Evolutionary conservation across 2,888 invertebrate genomes (phyloP), one percentile per base, ranked within the genome.

Genomic region (Chrysopilus asiliformis): DNA sequence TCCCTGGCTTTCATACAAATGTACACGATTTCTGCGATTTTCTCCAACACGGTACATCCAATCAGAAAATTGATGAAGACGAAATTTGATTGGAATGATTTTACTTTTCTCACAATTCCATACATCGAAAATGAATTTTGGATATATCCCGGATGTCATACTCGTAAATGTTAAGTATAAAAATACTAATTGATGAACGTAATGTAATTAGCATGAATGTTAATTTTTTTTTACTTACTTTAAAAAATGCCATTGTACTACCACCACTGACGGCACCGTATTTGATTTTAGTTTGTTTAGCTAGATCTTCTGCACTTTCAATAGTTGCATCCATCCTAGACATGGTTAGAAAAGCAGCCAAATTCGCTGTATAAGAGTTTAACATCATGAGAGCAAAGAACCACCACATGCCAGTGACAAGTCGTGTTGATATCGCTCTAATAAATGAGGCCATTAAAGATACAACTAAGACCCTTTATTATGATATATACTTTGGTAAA

Each of bases 301-400:
- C 84, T 33, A 97, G 71, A 64, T 93, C 93, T 53, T 91, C 87
- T 0, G 85, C 85, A 52, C 77, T 81, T 53, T 84, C 81, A 40
- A 97, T 91, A 3, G 85, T 82, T 26, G 80, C 79, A 42, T 84
- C 86, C 80, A 86, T 83, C 40, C 87, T 74, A 38, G 86, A 85
- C 50, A 82, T 85, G 2, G 93, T 93, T n/a, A 93, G 68, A 54
- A 91, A 93, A 34, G 93, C 93, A 18, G 93, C 91, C 50, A 94
- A 69, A 60, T 93, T 93, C 18, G 93, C 93, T 1, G 93, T 94
- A 58, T 94, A 94, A 4, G 82, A 83, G 24, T 83, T 79, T 46
- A 81, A 76, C 68, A 85, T 79, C 52, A 83, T 83, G 25, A 84
- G 65, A 1, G 80, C 79, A 58, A 83, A 83, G 55, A 83, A 82